Base-by-base conservation (phyloP, 2,888 invertebrate species). In the Ennomos quercinarius region DNA sequence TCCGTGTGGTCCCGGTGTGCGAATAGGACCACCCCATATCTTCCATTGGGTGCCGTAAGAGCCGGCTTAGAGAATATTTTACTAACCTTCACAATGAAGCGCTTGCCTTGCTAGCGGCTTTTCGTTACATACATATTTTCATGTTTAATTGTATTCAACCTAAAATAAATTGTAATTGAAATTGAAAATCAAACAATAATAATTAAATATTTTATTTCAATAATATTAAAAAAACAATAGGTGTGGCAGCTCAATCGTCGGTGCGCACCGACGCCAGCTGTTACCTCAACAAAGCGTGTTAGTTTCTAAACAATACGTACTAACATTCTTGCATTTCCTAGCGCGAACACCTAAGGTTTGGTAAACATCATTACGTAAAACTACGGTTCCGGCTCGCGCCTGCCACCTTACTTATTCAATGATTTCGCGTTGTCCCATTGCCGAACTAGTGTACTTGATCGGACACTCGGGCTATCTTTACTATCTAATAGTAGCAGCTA, bases 161-260 rank as follows among this genome's bases (percentile, higher is more conserved):
- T n/a, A 17, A 17, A 17, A 17, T 2, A 17, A 17, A 17, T 17
- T 17, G 17, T 17, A 17, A 2, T 5, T 27, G 2, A 27, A 27
- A 27, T 27, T 27, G 2, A 45, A 45, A 11, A 42, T 13, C 12
- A 17, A 45, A 45, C 9, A 45, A 36, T 27, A 27, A 12, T 43
- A 43, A 10, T 47, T 41, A 2, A 52, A 58, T 37, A 50, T 9
- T 51, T 60, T 61, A 62, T 63, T n/a, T 63, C 17, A 53, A 63
- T 56, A 57, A 60, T 42, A 62, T 51, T 56, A 63, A 49, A 62
- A 62, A 49, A 62, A 62, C 49, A 55, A 52, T 34, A 37, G n/a
- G 3, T 36, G 11, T 12, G 9, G 38, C n/a, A 10, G 38, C 11
- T 40, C 11, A 35, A 39, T 12, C 12, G 40, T 27, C 27, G 12